Evolutionary conservation across 1,140 invertebrate genomes (phyloP), one percentile per base, ranked within the genome.

Genomic region (Macrosteles quadrilineatus): DNA sequence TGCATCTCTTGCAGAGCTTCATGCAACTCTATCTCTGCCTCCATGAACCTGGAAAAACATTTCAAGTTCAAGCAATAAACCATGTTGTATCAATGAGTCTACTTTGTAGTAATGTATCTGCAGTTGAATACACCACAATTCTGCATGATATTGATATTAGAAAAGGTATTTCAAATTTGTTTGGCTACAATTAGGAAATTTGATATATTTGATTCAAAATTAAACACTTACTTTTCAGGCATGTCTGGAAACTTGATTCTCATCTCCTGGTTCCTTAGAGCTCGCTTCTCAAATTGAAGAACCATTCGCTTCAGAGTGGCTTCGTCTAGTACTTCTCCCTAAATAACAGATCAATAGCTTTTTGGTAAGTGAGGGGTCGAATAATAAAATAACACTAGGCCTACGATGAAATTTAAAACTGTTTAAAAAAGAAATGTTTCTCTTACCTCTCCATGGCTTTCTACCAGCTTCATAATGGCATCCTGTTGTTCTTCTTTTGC

Each of bases 181-280:
- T n/a, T n/a, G n/a, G n/a, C n/a, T n/a, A n/a, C n/a, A n/a, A n/a
- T n/a, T n/a, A n/a, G n/a, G n/a, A n/a, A n/a, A n/a, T n/a, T n/a
- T n/a, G n/a, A n/a, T n/a, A n/a, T n/a, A n/a, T n/a, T n/a, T n/a
- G n/a, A n/a, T n/a, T n/a, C n/a, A n/a, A n/a, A n/a, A 36, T 23
- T 23, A 14, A 21, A 43, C 21, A 75, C 75, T 79, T 82, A 90
- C 88, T 97, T 98, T 79, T 98, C 94, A 45, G 98, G 95, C 75
- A 93, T 89, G 81, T 99, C 97, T 1, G 96, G 93, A 83, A 96
- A 99, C 81, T 99, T 99, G 0, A 99, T 98, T 75, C 98, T 87
- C 90, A 98, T 95, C 84, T 99, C 97, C 79, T 98, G 92, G 80
- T 99, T 99, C 81, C 91, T 96, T 0, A 97, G 83, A 47, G 92